Conservation (phyloP, 2,113 vertebrate genomes). For the Centropus bengalensis region DNA sequence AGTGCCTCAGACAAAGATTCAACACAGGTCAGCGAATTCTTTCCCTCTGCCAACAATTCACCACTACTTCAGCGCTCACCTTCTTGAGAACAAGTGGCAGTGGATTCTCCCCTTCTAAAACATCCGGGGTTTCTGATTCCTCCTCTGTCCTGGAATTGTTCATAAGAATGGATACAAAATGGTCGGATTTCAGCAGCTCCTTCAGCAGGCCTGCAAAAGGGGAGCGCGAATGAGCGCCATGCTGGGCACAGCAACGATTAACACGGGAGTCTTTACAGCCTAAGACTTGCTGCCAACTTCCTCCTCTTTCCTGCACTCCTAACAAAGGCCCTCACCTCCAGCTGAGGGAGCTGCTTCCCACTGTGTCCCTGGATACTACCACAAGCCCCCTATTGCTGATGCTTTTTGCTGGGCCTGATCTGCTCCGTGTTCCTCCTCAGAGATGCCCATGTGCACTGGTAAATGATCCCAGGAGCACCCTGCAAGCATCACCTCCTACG, state of each 20-base stretch:
- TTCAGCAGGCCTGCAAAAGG: constrained; percentile 83
- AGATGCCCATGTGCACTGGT: not conserved
- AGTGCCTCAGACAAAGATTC: not conserved
- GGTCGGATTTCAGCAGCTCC: constrained; percentile 84
- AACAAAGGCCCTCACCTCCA: not conserved
- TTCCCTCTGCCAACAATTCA: not conserved
- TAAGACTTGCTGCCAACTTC: not conserved
- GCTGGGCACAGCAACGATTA: not conserved
- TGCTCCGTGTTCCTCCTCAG: not conserved
- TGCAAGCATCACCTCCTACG: not conserved
- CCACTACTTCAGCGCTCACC: constrained; percentile 72
- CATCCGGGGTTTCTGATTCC: constrained; percentile 41
- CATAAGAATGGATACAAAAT: constrained; percentile 89
- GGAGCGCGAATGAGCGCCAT: not conserved
- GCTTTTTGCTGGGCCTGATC: not conserved
- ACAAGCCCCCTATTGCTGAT: not conserved
- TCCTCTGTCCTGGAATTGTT: constrained; percentile 65
- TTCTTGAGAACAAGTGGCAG: constrained; percentile 93
- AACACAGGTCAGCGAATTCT: not conserved
- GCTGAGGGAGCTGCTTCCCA: not conserved
- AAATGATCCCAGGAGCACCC: not conserved
- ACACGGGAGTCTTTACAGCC: not conserved
- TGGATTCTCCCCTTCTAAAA: constrained; percentile 70
- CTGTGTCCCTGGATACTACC: not conserved
- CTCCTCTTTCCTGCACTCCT: not conserved